Evolutionary conservation across 1,140 invertebrate genomes (phyloP).

Genomic region (Drosophila fuyamai): DNA sequence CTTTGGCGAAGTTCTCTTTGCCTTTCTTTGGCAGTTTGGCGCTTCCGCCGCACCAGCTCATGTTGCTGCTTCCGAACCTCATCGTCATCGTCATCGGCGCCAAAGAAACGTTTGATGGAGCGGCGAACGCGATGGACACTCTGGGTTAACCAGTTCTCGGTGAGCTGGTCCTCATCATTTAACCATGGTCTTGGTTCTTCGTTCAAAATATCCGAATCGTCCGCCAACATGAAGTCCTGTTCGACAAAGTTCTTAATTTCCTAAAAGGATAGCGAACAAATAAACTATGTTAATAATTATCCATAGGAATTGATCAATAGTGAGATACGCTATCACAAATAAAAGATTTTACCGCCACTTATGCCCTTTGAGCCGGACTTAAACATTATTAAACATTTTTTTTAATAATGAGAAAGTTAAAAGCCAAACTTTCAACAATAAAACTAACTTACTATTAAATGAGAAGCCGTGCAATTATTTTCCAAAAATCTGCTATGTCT

Average conservation of each 20-base stretch:
- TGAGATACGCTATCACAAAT: no score
- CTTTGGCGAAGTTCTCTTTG: constrained; percentile 21
- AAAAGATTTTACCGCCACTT: no score
- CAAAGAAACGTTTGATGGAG: constrained; percentile 64
- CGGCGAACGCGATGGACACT: constrained; percentile 70
- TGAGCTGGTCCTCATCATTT: background rate
- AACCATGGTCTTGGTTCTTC: no score
- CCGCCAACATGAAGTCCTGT: constrained; percentile 33
- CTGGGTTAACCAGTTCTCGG: constrained; percentile 59
- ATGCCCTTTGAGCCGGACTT: no score
- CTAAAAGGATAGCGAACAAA: constrained; percentile 21
- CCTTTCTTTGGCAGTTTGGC: background rate
- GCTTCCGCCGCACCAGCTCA: background rate
- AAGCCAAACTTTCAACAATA: no score
- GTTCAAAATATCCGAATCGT: no score
- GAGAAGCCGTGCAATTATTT: background rate
- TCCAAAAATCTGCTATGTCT: background rate
- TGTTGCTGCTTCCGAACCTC: background rate
- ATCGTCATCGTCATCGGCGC: constrained; percentile 23
- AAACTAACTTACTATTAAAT: no score
- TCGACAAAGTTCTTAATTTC: constrained; percentile 56
- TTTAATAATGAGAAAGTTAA: no score
- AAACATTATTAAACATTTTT: no score
- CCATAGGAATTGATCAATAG: background rate
- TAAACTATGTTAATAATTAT: background rate